A percentile compares a stretch with the other conserved stretches of the same genome.
Evolutionary conservation across 1,140 invertebrate genomes (phyloP).

Genomic region (Anoplolepis gracilipes): DNA sequence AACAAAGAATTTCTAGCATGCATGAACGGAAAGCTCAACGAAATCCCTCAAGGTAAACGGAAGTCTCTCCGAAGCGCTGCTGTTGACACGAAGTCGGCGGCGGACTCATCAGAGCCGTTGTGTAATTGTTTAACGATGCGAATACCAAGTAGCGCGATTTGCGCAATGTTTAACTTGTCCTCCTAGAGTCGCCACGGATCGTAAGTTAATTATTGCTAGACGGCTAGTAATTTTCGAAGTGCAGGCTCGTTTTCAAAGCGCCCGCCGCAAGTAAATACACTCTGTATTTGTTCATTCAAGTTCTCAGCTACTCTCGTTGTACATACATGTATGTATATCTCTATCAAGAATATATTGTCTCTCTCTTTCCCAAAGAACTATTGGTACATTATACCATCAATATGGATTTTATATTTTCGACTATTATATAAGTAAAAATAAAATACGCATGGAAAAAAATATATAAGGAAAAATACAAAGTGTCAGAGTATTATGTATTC

Average conservation of each 20-base stretch:
- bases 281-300: constrained; percentile 27
- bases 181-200: constrained; percentile 48
- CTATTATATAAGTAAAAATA: neutral
- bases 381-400: neutral
- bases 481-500: no score
- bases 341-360: neutral
- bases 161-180: constrained; percentile 66
- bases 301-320: constrained; percentile 12
- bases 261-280: constrained; percentile 46
- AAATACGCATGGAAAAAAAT: neutral
- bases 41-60: constrained; percentile 29
- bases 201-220: constrained; percentile 72
- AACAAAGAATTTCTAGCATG: neutral
- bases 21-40: constrained; percentile 24
- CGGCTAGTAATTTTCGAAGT: constrained; percentile 37
- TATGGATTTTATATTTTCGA: neutral
- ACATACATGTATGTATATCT: neutral
- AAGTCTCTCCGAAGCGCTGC: constrained; percentile 7
- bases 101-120: constrained; percentile 70
- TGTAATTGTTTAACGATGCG: constrained; percentile 78
- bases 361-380: neutral
- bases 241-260: constrained; percentile 36
- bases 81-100: constrained; percentile 77
- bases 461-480: neutral
- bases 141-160: constrained; percentile 60